Evolutionary conservation across 53 echinoderm and acorn worm genomes (phyloP).

Genomic region (Paracentrotus lividus): DNA sequence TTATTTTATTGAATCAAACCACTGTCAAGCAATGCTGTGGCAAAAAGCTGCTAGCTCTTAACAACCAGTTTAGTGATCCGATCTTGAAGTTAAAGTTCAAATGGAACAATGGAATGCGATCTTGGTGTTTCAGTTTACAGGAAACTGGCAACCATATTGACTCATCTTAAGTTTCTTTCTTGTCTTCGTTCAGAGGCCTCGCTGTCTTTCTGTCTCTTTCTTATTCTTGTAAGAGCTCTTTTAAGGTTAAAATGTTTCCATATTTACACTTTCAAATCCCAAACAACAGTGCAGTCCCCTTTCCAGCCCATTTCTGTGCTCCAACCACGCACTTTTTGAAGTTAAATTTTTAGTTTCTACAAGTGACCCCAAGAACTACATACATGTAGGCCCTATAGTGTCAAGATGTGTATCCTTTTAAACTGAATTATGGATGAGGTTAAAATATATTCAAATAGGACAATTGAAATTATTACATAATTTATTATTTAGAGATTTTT

Average conservation of each 20-base stretch:
- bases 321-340: neutral
- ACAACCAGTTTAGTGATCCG: neutral
- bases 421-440: too few species aligned
- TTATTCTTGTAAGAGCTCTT: too few species aligned
- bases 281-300: neutral
- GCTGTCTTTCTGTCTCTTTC: constrained; percentile 6
- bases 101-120: constrained; percentile 37
- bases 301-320: neutral
- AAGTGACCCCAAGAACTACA: too few species aligned
- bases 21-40: neutral
- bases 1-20: neutral
- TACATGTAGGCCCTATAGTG: too few species aligned
- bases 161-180: constrained; percentile 18
- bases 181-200: neutral
- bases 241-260: too few species aligned
- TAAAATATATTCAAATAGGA: too few species aligned
- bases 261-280: neutral
- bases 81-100: neutral
- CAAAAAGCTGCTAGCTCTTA: neutral
- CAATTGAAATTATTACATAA: too few species aligned
- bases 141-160: constrained; percentile 25
- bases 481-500: too few species aligned
- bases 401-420: neutral
- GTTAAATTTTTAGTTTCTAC: neutral
- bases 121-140: constrained; percentile 19